Base-by-base conservation (phyloP, 2,888 invertebrate genomes). In the Plebejus anna region DNA sequence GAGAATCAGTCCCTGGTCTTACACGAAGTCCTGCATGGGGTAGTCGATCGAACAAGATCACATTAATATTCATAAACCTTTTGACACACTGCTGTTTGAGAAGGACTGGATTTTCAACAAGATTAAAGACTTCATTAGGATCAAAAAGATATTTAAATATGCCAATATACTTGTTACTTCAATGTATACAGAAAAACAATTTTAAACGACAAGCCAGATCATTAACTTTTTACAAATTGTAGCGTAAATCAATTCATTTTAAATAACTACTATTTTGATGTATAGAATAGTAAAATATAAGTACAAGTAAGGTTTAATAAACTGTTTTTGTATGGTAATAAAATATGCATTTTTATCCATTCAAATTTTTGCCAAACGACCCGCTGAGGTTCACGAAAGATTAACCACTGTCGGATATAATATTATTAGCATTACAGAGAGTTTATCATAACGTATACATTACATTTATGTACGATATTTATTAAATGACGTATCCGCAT, bases 311-410 rank as follows among this genome's bases (percentile, higher is more conserved):
- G 59, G 38, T 28, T 59, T 70, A 32, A 16, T 71, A 76, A 47
- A 75, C n/a, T 89, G 89, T 84, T 82, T n/a, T 79, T 81, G 87
- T 92, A 83, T 90, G 89, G 81, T 86, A 91, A 55, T 55, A 55
- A 55, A 22, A 22, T 22, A 90, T 92, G 90, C 90, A 92, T 88
- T 90, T 89, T 85, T 87, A 89, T 87, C 84, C 84, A 86, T 89
- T 84, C 85, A 88, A 88, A 89, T 92, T 90, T 91, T 89, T 87
- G 83, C 84, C 84, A 88, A 90, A 89, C 89, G 90, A 88, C 88
- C 86, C 88, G 83, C 82, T 84, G 80, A 81, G 82, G 83, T 90
- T 91, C 88, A 90, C 91, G 92, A 88, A 84, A 92, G 90, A 94
- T 94, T 94, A 92, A 89, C 92, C 92, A 86, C 89, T 81, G 83